These are phyloP conservation scores for Ochotona curzoniae DNA, from an alignment of 2,113 vertebrate genomes.

Conservation along the genomic window DNA sequence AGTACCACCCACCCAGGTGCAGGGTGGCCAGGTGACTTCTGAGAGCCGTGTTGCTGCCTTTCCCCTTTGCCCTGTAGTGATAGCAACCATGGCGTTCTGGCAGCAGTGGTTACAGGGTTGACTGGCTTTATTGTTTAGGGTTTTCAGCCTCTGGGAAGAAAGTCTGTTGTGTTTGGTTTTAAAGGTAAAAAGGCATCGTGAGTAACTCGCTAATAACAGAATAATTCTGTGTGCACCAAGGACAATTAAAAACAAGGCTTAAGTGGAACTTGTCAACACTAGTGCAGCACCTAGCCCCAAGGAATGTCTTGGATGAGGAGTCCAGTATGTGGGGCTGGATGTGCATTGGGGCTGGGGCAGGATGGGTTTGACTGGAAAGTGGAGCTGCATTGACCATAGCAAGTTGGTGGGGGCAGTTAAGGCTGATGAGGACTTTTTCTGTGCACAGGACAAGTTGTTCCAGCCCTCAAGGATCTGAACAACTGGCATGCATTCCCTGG, in stretches of 20 bases:
- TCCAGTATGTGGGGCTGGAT: not conserved
- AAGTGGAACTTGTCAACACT: not conserved
- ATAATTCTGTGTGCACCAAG: not conserved
- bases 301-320: not conserved
- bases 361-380: not conserved
- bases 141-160: constrained; percentile 19
- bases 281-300: no score
- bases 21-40: not conserved
- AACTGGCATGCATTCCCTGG: not conserved
- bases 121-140: not conserved
- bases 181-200: not conserved
- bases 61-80: not conserved
- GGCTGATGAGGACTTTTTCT: not conserved
- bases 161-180: not conserved
- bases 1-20: not conserved
- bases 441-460: not conserved
- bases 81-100: not conserved
- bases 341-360: not conserved
- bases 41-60: not conserved
- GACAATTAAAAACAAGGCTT: not conserved
- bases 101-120: not conserved
- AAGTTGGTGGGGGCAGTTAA: not conserved
- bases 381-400: not conserved
- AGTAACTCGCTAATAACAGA: not conserved
- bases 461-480: not conserved